Conservation (phyloP, 2,113 vertebrate genomes). For the Connochaetes taurinus region DNA sequence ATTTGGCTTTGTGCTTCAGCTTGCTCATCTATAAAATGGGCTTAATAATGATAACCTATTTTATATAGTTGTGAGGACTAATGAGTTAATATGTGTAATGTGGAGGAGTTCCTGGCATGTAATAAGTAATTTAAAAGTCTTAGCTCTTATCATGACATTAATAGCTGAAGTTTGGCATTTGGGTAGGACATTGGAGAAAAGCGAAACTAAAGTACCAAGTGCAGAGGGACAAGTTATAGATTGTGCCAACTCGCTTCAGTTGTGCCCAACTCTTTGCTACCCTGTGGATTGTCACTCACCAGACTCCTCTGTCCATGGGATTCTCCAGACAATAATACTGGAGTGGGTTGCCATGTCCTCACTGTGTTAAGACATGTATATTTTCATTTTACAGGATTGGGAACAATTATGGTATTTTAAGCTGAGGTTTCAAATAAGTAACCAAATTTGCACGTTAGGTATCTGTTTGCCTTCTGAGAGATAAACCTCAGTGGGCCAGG, state of each 20-base stretch:
- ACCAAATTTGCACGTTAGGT: constrained; percentile 2
- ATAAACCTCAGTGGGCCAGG: background rate
- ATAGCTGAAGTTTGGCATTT: background rate
- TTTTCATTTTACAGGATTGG: background rate
- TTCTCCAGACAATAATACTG: background rate
- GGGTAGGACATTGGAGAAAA: constrained; percentile 11
- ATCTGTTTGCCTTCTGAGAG: background rate
- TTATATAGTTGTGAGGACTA: background rate
- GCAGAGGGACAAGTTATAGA: background rate
- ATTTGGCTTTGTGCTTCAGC: constrained; percentile 15
- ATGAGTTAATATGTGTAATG: background rate
- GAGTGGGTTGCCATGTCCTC: background rate
- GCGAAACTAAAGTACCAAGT: background rate
- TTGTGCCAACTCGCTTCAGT: background rate
- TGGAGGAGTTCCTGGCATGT: background rate
- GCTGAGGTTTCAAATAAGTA: constrained; percentile 26
- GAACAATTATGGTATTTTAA: constrained; percentile 9
- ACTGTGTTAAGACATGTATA: background rate
- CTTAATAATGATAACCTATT: background rate
- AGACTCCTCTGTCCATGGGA: background rate
- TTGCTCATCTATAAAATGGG: constrained; percentile 20
- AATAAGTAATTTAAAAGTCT: background rate
- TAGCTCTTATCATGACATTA: constrained; percentile 13
- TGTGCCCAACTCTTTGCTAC: background rate
- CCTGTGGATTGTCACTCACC: background rate